Evolutionary conservation across 2,113 vertebrate species (phyloP), one percentile per base, ranked within the genome.

Genomic region (Dascyllus trimaculatus): DNA sequence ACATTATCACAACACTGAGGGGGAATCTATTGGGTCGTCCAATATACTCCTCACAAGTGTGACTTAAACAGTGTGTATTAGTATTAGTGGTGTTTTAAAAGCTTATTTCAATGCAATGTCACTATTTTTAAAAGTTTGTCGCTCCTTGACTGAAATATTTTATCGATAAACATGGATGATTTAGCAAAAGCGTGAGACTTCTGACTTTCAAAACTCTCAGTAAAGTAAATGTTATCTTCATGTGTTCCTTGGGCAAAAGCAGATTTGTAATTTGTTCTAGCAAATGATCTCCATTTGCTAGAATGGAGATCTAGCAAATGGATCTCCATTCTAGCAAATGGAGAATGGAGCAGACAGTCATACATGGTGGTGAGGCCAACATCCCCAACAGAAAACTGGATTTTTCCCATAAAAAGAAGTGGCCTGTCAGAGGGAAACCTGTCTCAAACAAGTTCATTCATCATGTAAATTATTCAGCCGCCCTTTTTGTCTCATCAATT

Each of bases 1-100:
- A 18, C 11, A 68, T 78, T 71, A 78, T 75, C 81, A n/a, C 78
- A 74, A 38, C 19, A 38, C 4, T 69, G 26, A 29, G 61, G 22
- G 21, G 21, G 32, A 71, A 69, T 5, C 48, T 48, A 51, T 25
- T 21, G 35, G 65, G 15, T 72, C 35, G 56, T 62, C 38, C 56
- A 49, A 6, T 48, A 46, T 25, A n/a, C 21, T 62, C 9, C 6
- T 60, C 13, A 62, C 8, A 25, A 32, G 13, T 18, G 1, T 25
- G 17, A 48, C 38, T 56, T n/a, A 15, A 19, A 24, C 32, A 46
- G 22, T 19, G 18, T 51, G 22, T 29, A 1, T 6, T 10, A 58
- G 22, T 29, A 1, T 6, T 10, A 64, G 59, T 1, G 43, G 45
- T 54, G 22, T n/a, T 40, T 32, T 43, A 29, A 71, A 75, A 13